Evolutionary conservation across 2,113 vertebrate species (phyloP), one percentile per base, ranked within the genome.

Genomic region (Lipophrys pholis): DNA sequence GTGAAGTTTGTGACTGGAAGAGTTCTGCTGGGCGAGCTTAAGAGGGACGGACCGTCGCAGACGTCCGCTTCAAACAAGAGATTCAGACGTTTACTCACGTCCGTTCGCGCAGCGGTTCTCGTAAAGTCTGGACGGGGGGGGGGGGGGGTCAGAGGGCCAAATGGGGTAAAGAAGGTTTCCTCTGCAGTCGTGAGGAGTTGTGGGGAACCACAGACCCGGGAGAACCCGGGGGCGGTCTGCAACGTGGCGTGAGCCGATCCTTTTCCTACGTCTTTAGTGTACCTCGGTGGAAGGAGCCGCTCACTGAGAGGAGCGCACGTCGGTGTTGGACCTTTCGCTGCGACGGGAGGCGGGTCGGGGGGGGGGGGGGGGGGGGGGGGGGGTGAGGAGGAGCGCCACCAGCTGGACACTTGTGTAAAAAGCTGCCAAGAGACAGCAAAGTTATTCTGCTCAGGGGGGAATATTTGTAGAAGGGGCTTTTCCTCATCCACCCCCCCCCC

Each of bases 1-100:
- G 92, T 93, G 93, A 94, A 92, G 78, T 84, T 91, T 91, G 62
- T 71, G 87, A 90, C 77, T 62, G 53, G 78, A 73, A 85, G 75
- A 86, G 83, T 74, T 58, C 76, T 62, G 51, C 16, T 54, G 21
- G 17, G 58, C 56, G 78, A 84, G 85, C 82, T 91, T 84, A 80
- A 90, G 59, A 84, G 81, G 82, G 87, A 76, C 57, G 60, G 67
- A 82, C 76, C 38, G 73, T 59, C 7, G 15, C 46, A 60, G 9
- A 46, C 36, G 41, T 8, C 7, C 11, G 6, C 1, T 45, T 15
- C 0, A 11, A 39, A 67, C 69, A n/a, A 45, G 3, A 11, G 2
- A 45, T 8, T 42, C 41, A n/a, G 21, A 30, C 21, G 21, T 30
- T 4, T 30, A 4, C 4, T 30, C 4, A 30, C 21, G 21, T 30